A percentile compares a stretch with the other conserved stretches of the same genome.
Evolutionary conservation across 1,140 invertebrate species (phyloP).

Genomic region (Drosophila nebulosa): DNA sequence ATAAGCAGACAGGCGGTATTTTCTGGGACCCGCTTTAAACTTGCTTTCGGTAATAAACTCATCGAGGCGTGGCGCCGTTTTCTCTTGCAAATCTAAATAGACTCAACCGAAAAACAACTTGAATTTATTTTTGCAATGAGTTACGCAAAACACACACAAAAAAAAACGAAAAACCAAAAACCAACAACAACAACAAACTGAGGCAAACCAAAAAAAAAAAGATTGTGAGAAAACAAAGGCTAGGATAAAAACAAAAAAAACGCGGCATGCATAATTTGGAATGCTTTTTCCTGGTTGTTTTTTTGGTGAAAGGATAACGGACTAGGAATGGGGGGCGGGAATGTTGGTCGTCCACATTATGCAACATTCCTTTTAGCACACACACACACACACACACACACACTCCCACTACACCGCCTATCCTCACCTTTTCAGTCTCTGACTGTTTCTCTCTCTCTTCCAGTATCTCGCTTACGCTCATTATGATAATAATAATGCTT

Average conservation of each 20-base stretch:
- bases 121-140: conserved; percentile 51
- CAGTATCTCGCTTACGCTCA: conserved; percentile 40
- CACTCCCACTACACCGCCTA: neutral
- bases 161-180: neutral
- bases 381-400: conserved; percentile 13
- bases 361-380: conserved; percentile 66
- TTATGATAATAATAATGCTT: conserved; percentile 75
- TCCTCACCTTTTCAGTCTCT: no score
- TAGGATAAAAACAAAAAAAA: conserved; percentile 51
- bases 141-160: neutral
- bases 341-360: conserved; percentile 54
- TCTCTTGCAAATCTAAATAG: conserved; percentile 63
- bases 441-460: neutral
- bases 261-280: conserved; percentile 69
- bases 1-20: conserved; percentile 48
- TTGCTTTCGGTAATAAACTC: conserved; percentile 65
- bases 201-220: conserved; percentile 8
- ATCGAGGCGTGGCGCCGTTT: conserved; percentile 63
- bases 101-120: conserved; percentile 55
- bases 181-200: neutral
- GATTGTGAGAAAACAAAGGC: conserved; percentile 49
- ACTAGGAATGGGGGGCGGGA: conserved; percentile 23
- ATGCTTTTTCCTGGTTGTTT: conserved; percentile 44
- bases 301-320: neutral
- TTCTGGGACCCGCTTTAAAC: conserved; percentile 54